Percentiles rank a stretch among this genome's conserved stretches.
phyloP scores from a whole-genome alignment of 2,888 invertebrate genomes.

The Drosophila prostipennis region DNA sequence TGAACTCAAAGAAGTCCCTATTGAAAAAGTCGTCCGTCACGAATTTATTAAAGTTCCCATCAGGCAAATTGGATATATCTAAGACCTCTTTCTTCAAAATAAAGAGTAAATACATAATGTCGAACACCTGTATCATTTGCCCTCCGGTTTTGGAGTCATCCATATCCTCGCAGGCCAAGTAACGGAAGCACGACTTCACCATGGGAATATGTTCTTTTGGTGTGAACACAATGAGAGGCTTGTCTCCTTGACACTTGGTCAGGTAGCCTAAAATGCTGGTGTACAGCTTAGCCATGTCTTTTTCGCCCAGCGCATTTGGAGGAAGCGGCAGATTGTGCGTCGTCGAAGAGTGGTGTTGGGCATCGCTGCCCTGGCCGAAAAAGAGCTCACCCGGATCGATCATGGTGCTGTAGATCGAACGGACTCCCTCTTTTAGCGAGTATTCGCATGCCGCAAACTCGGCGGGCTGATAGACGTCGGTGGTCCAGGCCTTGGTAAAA shows the following conservation, averaged over 20 bases:
- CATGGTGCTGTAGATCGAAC: slow-evolving; percentile 82
- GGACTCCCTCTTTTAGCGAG: slow-evolving; percentile 84
- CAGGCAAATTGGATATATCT: slow-evolving; percentile 65
- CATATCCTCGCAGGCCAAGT: slow-evolving; percentile 59
- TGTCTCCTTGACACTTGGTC: slow-evolving; percentile 37
- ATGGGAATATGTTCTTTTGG: slow-evolving; percentile 71
- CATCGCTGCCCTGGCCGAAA: slow-evolving; percentile 84
- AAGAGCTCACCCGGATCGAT: slow-evolving; percentile 83
- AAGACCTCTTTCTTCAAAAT: slow-evolving; percentile 77
- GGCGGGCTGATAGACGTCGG: slow-evolving; percentile 84
- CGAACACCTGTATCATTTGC: slow-evolving; percentile 63
- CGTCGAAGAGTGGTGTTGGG: slow-evolving; percentile 82
- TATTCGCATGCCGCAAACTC: slow-evolving; percentile 85
- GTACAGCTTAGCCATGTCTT: slow-evolving; percentile 81
- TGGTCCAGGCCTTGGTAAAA: slow-evolving; percentile 70
- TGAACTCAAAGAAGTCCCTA: slow-evolving; percentile 79
- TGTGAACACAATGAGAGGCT: slow-evolving; percentile 84
- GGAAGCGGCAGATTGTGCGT: slow-evolving; percentile 85
- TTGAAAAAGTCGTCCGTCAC: slow-evolving; percentile 76
- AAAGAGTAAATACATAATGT: slow-evolving; percentile 79
- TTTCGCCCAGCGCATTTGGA: slow-evolving; percentile 81
- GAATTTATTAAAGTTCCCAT: slow-evolving; percentile 57
- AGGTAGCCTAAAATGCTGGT: slow-evolving; percentile 83
- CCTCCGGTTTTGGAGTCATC: too few relatives aligned
- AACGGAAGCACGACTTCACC: slow-evolving; percentile 80